Evolutionary conservation across 2,113 vertebrate species (phyloP).

Genomic region (Buteo buteo): DNA sequence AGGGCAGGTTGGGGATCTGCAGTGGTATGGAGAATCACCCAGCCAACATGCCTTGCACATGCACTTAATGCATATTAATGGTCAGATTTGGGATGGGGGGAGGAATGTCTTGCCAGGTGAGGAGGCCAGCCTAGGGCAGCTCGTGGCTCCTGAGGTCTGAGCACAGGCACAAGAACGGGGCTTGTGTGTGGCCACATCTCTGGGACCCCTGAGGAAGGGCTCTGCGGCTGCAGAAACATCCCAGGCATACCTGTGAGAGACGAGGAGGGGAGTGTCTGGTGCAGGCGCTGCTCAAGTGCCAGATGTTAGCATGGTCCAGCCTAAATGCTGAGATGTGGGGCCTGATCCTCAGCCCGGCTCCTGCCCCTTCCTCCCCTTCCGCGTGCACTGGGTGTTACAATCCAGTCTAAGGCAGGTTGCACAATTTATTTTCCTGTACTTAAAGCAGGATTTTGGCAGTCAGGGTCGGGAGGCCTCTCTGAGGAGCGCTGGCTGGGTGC

Average conservation of each 20-base stretch:
- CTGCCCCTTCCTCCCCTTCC: neutral
- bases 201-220: neutral
- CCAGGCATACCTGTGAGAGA: fast-evolving
- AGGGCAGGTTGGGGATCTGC: neutral
- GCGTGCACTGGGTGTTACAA: neutral
- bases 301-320: neutral
- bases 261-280: neutral
- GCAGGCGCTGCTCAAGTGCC: neutral
- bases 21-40: neutral
- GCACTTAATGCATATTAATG: no score
- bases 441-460: slow-evolving; percentile 45
- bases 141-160: neutral
- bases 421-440: slow-evolving; percentile 55
- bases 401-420: slow-evolving; percentile 26
- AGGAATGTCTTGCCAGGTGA: neutral
- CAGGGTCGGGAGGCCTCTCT: slow-evolving; percentile 43
- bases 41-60: neutral
- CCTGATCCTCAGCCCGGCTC: neutral
- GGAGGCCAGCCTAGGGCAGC: neutral
- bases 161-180: neutral
- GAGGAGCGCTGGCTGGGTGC: neutral
- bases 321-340: fast-evolving
- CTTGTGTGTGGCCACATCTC: neutral
- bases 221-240: neutral
- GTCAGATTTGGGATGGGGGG: neutral